A percentile compares a stretch with the other conserved stretches of the same genome.
phyloP scores from a whole-genome alignment of 2,888 invertebrate species.

The Microctonus aethiopoides region DNA sequence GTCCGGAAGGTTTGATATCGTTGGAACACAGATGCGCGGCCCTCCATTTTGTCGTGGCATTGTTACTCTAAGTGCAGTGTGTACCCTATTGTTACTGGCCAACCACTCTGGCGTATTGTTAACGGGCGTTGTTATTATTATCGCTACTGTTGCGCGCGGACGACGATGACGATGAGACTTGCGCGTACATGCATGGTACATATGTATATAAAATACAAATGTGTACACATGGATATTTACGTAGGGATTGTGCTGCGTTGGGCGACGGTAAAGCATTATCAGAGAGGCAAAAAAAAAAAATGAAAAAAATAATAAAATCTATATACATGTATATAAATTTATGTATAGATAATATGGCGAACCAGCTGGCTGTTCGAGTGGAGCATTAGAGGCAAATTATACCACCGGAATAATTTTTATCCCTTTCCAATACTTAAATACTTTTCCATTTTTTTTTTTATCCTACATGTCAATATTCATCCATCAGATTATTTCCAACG shows the following conservation, averaged over 20 bases:
- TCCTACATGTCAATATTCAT: neutral
- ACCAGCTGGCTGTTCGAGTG: constrained; percentile 59
- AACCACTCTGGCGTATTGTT: constrained; percentile 56
- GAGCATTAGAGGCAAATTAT: constrained; percentile 62
- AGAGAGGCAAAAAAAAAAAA: constrained; percentile 23
- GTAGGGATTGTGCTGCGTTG: neutral
- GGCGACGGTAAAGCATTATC: constrained; percentile 17
- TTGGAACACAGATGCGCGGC: constrained; percentile 56
- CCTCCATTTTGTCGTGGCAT: constrained; percentile 65
- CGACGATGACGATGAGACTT: constrained; percentile 13
- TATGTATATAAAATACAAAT: neutral
- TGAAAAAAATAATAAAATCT: neutral
- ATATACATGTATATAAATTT: constrained; percentile 14
- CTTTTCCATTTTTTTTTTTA: neutral
- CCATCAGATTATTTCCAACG: neutral
- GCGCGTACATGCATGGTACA: constrained; percentile 17
- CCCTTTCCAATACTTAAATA: constrained; percentile 24
- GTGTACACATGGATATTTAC: neutral
- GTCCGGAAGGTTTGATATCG: constrained; percentile 32
- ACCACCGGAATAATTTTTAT: constrained; percentile 46
- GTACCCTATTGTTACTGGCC: constrained; percentile 43
- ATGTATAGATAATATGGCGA: constrained; percentile 24
- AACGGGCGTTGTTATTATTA: constrained; percentile 63
- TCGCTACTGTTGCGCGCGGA: constrained; percentile 60
- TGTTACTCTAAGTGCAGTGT: constrained; percentile 65